Base-by-base conservation (phyloP, 2,888 invertebrate species). In the Carcina quercana region DNA sequence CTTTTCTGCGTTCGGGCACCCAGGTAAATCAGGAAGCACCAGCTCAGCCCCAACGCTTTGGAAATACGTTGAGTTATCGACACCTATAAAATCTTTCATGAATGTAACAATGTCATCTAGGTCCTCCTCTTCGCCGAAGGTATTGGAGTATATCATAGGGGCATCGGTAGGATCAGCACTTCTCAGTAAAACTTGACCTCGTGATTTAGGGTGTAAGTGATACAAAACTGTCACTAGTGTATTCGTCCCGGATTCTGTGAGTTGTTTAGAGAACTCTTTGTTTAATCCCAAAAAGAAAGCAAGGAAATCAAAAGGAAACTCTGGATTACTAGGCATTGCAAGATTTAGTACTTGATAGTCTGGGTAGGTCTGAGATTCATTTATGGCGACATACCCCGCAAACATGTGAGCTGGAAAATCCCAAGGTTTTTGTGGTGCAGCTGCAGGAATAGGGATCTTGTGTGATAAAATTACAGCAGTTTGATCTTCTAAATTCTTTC, bases 401-500 rank as follows among this genome's bases (percentile, higher is more conserved):
- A 24, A 24, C 24, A 24, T 5, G 6, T n/a, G 10, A 3, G 12
- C n/a, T 6, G 11, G n/a, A 5, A 24, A 10, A 6, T 24, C 24
- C 2, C 11, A 11, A 2, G 11, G 24, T 24, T 10, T 10, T 10
- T 10, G 24, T 11, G 11, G 24, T 12, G 24, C n/a, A n/a, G n/a
- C n/a, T n/a, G n/a, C n/a, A 5, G 25, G 13, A 50, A 39, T 5
- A 38, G 32, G 15, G 52, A 54, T 13, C 53, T 54, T 33, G 47
- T 53, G 3, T 57, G 35, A 31, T 54, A 53, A 25, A 71, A 22
- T 65, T 13, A 48, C 61, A 43, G 68, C 49, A 2, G 79, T 50
- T 49, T 24, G 24, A 24, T 24, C 24, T 24, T 24, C 11, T 1
- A 12, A 24, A 11, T 24, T 24, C 12, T 24, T 10, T 5, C 24